phyloP scores from a whole-genome alignment of 2,113 vertebrate species.

The Fulica atra region DNA sequence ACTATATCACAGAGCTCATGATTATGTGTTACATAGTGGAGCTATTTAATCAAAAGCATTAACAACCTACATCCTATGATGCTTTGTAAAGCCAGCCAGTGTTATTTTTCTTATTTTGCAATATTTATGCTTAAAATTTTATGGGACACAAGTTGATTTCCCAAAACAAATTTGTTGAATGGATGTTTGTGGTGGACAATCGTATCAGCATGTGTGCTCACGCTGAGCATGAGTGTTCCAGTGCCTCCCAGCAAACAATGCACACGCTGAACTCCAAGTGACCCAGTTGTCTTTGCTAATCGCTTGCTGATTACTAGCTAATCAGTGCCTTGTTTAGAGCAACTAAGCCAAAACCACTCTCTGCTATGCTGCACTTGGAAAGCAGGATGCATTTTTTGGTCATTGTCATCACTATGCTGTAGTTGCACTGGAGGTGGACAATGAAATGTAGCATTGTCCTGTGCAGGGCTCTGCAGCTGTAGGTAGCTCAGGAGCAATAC shows the following conservation, averaged over 20 bases:
- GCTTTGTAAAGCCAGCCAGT: not conserved
- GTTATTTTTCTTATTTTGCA: not conserved
- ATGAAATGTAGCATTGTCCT: not conserved
- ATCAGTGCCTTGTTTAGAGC: constrained; percentile 78
- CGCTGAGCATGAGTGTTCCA: not conserved
- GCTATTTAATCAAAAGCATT: not conserved
- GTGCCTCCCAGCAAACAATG: constrained; percentile 61
- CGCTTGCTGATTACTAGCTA: constrained; percentile 75
- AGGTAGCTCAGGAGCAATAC: not conserved
- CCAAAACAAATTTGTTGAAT: not conserved
- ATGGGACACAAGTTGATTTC: not conserved
- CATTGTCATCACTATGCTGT: not conserved
- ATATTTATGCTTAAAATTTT: not conserved
- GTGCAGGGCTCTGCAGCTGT: not conserved
- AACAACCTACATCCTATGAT: not conserved
- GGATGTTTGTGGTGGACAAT: not conserved
- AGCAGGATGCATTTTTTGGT: constrained; percentile 50
- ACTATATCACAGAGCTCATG: not conserved
- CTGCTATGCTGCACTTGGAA: constrained; percentile 56
- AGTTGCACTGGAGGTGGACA: not conserved
- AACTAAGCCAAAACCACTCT: constrained; percentile 70
- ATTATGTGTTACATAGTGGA: not conserved
- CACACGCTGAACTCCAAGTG: constrained; percentile 69
- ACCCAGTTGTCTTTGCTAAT: constrained; percentile 78
- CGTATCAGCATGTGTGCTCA: not conserved